Percentiles rank a stretch among this genome's conserved stretches.
Evolutionary conservation across 2,888 invertebrate genomes (phyloP).

Genomic region (Clistopyga incitator): DNA sequence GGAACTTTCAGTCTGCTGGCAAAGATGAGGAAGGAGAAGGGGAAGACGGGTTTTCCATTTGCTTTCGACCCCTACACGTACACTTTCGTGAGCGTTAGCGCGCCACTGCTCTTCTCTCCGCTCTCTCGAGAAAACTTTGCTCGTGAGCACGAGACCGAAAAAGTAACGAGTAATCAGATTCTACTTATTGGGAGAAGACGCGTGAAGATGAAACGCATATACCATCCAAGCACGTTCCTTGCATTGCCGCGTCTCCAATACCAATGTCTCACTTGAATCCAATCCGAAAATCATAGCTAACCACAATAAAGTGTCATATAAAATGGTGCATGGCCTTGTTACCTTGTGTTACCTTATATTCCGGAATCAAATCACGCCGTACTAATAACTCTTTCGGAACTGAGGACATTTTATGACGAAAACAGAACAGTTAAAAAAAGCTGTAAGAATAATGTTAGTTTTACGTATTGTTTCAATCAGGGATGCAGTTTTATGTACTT

Average conservation of each 20-base stretch:
- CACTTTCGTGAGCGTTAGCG: conserved; percentile 51
- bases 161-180: conserved; percentile 67
- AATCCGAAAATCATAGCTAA: conserved; percentile 18
- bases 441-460: background rate
- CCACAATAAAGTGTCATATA: too few species aligned
- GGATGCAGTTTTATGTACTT: background rate
- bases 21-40: conserved; percentile 29
- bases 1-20: conserved; percentile 57
- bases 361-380: too few species aligned
- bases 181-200: conserved; percentile 65
- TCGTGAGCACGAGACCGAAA: conserved; percentile 50
- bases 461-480: background rate
- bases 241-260: conserved; percentile 33
- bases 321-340: too few species aligned
- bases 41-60: conserved; percentile 56
- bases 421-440: too few species aligned
- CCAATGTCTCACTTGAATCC: conserved; percentile 33
- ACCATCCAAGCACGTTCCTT: background rate
- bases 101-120: conserved; percentile 1
- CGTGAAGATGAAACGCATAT: conserved; percentile 54
- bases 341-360: too few species aligned
- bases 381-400: too few species aligned
- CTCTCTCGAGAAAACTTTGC: conserved; percentile 60
- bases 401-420: too few species aligned
- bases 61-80: conserved; percentile 48